Conservation (phyloP, 2,888 invertebrate genomes). For the Falcaria lacertinaria region DNA sequence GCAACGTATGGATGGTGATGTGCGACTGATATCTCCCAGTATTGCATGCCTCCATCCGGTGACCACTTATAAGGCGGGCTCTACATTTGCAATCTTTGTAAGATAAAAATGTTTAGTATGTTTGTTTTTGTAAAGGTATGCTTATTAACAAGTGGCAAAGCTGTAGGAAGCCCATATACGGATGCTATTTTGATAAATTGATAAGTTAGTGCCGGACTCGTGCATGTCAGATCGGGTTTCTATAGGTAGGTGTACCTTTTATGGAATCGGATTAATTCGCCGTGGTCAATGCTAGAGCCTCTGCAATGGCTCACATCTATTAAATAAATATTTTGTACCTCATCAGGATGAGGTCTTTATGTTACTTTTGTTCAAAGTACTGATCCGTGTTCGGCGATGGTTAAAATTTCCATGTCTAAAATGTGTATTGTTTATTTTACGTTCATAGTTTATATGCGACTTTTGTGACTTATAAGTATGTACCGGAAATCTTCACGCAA, state of each 20-base stretch:
- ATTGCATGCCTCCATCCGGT: no score
- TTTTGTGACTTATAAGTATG: no score
- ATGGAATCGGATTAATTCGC: constrained; percentile 68
- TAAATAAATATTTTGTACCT: no score
- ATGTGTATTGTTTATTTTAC: constrained; percentile 15
- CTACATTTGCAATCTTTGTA: no score
- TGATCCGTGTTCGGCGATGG: constrained; percentile 16
- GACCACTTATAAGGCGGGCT: no score
- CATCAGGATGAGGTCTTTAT: no score
- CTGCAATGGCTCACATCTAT: constrained; percentile 7
- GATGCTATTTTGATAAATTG: constrained; percentile 69
- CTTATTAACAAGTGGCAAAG: constrained; percentile 40
- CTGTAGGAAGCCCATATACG: constrained; percentile 72
- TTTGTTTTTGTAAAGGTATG: no score
- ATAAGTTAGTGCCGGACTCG: constrained; percentile 63
- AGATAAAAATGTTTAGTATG: no score
- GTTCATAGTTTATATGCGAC: no score
- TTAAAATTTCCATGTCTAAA: constrained; percentile 17
- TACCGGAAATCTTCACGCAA: no score
- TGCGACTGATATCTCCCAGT: no score
- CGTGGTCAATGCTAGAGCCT: constrained; percentile 42
- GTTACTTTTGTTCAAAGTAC: constrained; percentile 6
- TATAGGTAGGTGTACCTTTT: constrained; percentile 57
- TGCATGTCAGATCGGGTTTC: constrained; percentile 67
- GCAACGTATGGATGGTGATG: no score